Percentiles rank a stretch among this genome's conserved stretches.
phyloP scores from a whole-genome alignment of 2,797 vertebrate species.

The Silurus aristotelis region DNA sequence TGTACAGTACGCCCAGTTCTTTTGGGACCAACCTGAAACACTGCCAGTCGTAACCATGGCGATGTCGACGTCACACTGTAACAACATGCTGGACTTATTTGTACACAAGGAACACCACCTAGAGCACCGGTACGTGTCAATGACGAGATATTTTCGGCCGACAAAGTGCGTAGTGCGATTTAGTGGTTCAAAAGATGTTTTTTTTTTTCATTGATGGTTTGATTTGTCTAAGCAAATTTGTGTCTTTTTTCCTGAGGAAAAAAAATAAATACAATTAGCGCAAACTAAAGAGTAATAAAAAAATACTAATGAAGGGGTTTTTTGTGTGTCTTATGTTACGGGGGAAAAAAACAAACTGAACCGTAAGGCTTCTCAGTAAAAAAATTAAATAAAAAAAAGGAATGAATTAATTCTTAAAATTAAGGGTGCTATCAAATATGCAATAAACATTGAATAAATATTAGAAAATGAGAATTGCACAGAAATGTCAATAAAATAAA shows the following conservation, averaged over 20 bases:
- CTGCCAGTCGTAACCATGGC: constrained; percentile 48
- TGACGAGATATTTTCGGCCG: constrained; percentile 1
- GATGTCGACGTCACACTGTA: constrained; percentile 36
- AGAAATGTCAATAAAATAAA: not conserved
- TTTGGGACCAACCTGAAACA: constrained; percentile 56
- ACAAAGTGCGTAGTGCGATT: constrained; percentile 61
- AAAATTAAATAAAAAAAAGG: not conserved
- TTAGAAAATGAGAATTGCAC: not conserved
- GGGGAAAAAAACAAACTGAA: not conserved
- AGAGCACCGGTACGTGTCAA: constrained; percentile 33
- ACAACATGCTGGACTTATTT: constrained; percentile 45
- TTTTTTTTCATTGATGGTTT: constrained; percentile 66
- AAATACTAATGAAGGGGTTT: constrained; percentile 40
- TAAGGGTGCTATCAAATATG: not conserved
- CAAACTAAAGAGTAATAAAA: constrained; percentile 66
- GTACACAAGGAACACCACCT: constrained; percentile 33
- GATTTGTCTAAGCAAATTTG: constrained; percentile 71
- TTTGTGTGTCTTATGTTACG: constrained; percentile 65
- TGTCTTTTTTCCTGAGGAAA: constrained; percentile 73
- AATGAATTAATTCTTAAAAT: too few species aligned
- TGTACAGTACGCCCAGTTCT: constrained; percentile 53
- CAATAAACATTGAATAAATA: not conserved
- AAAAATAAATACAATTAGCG: constrained; percentile 64
- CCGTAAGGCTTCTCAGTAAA: not conserved
- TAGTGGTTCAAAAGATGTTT: constrained; percentile 62